Conservation (phyloP, 2,797 vertebrate species). For the Paedocypris micromegethes region DNA sequence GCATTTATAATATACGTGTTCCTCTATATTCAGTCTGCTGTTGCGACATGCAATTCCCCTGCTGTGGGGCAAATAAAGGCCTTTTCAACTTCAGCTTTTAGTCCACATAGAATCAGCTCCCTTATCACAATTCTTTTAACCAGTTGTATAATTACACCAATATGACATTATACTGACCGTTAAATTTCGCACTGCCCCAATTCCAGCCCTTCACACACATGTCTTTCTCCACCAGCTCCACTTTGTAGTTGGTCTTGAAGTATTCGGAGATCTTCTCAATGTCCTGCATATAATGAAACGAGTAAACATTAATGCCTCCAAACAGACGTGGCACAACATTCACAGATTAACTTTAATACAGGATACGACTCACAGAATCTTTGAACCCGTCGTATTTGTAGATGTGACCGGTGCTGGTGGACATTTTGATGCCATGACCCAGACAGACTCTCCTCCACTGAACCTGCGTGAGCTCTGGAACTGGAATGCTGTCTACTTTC, state of each 20-base stretch:
- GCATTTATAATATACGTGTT: too few relatives aligned
- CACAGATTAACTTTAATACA: neutral
- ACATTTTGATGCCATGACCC: conserved; percentile 87
- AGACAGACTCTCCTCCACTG: conserved; percentile 92
- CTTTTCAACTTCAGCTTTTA: too few relatives aligned
- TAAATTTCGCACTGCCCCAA: conserved; percentile 95
- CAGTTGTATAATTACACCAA: too few relatives aligned
- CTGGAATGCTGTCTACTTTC: conserved; percentile 89
- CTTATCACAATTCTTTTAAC: too few relatives aligned
- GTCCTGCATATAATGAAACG: conserved; percentile 67
- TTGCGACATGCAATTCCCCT: too few relatives aligned
- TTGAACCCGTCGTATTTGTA: conserved; percentile 96
- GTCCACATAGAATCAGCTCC: too few relatives aligned
- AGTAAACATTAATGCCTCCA: neutral
- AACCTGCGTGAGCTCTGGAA: conserved; percentile 75
- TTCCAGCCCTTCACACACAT: conserved; percentile 97
- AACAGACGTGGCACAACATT: neutral
- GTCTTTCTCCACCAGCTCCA: conserved; percentile 89
- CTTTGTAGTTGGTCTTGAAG: conserved; percentile 87
- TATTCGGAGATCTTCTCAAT: conserved; percentile 92
- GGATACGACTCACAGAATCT: conserved; percentile 77
- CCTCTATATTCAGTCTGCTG: too few relatives aligned
- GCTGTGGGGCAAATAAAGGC: too few relatives aligned
- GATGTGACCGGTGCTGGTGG: conserved; percentile 80
- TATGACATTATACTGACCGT: conserved; percentile 65